These are phyloP conservation scores for Dilophus febrilis DNA, from an alignment of 2,888 invertebrate genomes.

Conservation along the genomic window DNA sequence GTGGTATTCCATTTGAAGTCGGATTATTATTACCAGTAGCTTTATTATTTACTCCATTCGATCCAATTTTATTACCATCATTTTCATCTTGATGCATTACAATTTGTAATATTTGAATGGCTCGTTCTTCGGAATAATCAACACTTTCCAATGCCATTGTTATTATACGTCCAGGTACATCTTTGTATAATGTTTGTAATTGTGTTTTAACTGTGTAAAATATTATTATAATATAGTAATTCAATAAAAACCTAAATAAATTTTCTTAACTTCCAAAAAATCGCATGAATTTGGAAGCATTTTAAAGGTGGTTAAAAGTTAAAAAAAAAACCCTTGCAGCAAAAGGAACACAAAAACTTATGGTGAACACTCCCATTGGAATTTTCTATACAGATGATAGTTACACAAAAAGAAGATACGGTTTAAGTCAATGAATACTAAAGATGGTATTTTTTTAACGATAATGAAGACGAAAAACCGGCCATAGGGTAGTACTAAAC, in stretches of 20 bases:
- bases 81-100: conserved; percentile 50
- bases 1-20: background rate
- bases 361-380: no score
- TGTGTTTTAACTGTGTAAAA: conserved; percentile 45
- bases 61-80: no score
- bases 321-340: no score
- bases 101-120: conserved; percentile 59
- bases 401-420: no score
- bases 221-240: conserved; percentile 5
- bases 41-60: no score
- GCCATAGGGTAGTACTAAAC: no score
- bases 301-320: background rate
- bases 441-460: no score
- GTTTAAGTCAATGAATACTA: no score
- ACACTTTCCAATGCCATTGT: conserved; percentile 77
- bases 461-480: no score
- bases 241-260: no score
- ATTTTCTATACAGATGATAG: no score
- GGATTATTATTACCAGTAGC: conserved; percentile 3
- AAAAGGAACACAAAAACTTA: no score
- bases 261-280: background rate
- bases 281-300: background rate
- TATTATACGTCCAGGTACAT: conserved; percentile 64
- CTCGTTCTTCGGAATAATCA: conserved; percentile 65
- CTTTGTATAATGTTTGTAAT: conserved; percentile 54